These are phyloP conservation scores for Phyllotreta striolata DNA, from an alignment of 2,888 invertebrate species.

Conservation along the genomic window DNA sequence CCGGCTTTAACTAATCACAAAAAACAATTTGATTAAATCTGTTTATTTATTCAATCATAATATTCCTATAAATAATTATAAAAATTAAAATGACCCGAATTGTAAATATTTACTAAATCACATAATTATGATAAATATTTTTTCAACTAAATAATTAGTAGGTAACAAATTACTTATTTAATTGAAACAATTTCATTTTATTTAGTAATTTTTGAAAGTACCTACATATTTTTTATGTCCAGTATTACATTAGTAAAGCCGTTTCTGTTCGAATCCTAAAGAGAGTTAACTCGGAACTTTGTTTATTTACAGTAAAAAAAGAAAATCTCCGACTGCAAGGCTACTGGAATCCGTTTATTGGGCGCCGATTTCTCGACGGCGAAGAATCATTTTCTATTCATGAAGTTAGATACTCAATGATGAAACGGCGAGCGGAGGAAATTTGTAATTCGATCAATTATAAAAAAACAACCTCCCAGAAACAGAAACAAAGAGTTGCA, in stretches of 20 bases:
- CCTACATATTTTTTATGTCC: no score
- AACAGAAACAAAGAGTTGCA: constrained; percentile 8
- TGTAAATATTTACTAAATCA: no score
- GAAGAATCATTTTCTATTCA: constrained; percentile 14
- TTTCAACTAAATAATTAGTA: neutral
- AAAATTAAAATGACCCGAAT: no score
- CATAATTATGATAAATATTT: neutral
- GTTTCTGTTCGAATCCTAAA: constrained; percentile 2
- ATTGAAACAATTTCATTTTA: no score
- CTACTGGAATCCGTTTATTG: constrained; percentile 19
- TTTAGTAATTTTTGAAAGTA: no score
- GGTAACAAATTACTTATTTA: no score
- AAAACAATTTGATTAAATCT: neutral
- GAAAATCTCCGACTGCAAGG: constrained; percentile 12
- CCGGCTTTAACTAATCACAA: neutral
- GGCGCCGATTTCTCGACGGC: constrained; percentile 16
- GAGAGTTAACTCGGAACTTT: constrained; percentile 19
- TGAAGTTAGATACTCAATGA: constrained; percentile 12
- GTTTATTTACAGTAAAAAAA: constrained; percentile 16
- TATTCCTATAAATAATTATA: neutral
- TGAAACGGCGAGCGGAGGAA: neutral
- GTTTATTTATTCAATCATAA: neutral
- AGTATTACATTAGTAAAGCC: neutral
- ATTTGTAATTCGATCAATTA: constrained; percentile 10
- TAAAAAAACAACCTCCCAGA: neutral